Conservation (phyloP, 2,113 vertebrate species). For the Peromyscus polionotus region DNA sequence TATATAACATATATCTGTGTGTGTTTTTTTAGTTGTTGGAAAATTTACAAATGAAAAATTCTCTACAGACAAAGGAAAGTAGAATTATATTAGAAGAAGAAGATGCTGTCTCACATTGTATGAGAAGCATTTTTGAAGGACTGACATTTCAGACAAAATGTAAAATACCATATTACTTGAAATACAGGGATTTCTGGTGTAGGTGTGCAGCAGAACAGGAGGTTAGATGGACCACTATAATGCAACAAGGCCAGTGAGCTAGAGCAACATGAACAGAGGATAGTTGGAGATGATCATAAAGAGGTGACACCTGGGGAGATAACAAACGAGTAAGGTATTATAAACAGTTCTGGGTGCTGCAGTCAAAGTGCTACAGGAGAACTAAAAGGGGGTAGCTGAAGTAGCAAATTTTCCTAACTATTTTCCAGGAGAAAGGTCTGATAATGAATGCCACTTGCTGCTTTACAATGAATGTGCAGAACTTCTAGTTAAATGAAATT, state of each 20-base stretch:
- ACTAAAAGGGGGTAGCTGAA: neutral
- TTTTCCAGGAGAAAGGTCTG: neutral
- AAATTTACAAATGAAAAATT: neutral
- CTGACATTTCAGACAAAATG: neutral
- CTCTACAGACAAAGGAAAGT: slow-evolving; percentile 38
- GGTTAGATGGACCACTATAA: neutral
- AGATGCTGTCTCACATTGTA: neutral
- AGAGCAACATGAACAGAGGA: neutral
- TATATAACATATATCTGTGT: too few species aligned
- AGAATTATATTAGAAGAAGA: neutral
- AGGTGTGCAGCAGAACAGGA: neutral
- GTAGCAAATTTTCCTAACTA: neutral
- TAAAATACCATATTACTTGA: neutral
- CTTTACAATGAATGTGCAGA: neutral
- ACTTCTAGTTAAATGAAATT: slow-evolving; percentile 4
- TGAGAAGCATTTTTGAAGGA: neutral
- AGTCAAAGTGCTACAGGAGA: neutral
- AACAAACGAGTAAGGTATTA: neutral
- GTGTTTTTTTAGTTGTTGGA: too few species aligned
- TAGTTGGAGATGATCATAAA: neutral
- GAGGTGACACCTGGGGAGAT: neutral
- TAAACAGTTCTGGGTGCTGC: neutral
- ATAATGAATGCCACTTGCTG: neutral
- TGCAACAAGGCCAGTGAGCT: neutral
- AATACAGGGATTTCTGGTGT: neutral